A percentile compares a stretch with the other conserved stretches of the same genome.
Evolutionary conservation across 2,888 invertebrate genomes (phyloP).

Genomic region (Homarus gammarus): DNA sequence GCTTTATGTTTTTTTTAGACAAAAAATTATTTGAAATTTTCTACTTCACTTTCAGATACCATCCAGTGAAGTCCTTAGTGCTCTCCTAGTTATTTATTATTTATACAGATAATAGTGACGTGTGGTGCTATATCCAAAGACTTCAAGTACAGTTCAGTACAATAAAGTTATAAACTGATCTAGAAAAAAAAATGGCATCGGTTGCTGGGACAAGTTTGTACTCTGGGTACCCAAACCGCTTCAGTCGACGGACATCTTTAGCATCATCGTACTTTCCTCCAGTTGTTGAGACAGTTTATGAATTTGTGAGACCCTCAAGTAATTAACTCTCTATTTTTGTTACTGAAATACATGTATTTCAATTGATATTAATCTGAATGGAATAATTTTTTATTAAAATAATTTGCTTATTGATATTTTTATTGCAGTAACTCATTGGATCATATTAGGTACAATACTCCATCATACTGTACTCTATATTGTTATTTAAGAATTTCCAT

Average conservation of each 20-base stretch:
- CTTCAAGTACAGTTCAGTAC: background rate
- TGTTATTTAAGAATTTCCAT: no score
- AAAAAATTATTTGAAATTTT: no score
- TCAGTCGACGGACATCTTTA: conserved; percentile 46
- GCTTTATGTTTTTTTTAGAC: no score
- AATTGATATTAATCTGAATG: background rate
- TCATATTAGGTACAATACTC: background rate
- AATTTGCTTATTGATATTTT: background rate
- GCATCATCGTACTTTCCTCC: conserved; percentile 54
- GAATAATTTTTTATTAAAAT: background rate
- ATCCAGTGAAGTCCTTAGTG: background rate
- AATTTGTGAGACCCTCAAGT: conserved; percentile 53
- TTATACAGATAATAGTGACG: background rate
- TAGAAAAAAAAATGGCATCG: conserved; percentile 47
- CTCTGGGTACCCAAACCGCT: conserved; percentile 30
- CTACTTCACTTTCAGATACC: background rate
- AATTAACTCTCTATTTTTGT: conserved; percentile 29
- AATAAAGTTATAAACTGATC: background rate
- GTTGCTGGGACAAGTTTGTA: conserved; percentile 56
- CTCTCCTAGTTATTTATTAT: background rate
- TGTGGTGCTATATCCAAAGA: background rate
- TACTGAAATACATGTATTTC: background rate
- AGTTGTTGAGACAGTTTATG: conserved; percentile 50
- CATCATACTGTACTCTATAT: no score
- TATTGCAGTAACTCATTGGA: background rate